Evolutionary conservation across 2,888 invertebrate genomes (phyloP).

Genomic region (Gibbula magus): DNA sequence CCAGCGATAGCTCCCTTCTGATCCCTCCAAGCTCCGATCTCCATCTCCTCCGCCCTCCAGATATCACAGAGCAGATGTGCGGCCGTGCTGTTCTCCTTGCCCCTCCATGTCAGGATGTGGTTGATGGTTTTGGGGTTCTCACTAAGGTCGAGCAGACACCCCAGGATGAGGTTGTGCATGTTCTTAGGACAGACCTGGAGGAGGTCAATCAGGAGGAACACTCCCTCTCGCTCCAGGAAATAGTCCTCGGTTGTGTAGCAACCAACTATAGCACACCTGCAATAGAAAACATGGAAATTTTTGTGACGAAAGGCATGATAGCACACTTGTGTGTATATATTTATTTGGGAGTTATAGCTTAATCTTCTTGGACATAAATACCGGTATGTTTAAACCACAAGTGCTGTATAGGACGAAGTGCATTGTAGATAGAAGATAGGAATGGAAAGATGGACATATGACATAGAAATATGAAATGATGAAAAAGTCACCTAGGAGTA

Average conservation of each 20-base stretch:
- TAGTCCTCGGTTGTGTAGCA: slow-evolving; percentile 74
- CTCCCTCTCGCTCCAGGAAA: slow-evolving; percentile 74
- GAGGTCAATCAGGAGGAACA: slow-evolving; percentile 73
- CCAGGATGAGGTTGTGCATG: slow-evolving; percentile 73
- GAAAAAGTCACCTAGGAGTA: too few species aligned
- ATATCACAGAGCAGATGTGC: slow-evolving; percentile 74
- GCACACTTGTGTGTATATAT: neutral
- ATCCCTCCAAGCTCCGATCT: slow-evolving; percentile 70
- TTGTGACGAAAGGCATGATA: neutral
- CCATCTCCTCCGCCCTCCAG: slow-evolving; percentile 73
- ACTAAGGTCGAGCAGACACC: slow-evolving; percentile 73
- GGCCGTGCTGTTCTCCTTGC: slow-evolving; percentile 66
- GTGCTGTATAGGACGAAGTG: too few species aligned
- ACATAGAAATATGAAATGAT: too few species aligned
- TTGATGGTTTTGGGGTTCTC: slow-evolving; percentile 74
- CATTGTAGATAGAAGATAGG: too few species aligned
- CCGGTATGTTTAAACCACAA: too few species aligned
- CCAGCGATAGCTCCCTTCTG: slow-evolving; percentile 67
- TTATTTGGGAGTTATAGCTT: neutral
- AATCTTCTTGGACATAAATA: too few species aligned
- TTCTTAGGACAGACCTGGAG: slow-evolving; percentile 72
- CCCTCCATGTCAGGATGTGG: slow-evolving; percentile 74
- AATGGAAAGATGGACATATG: too few species aligned
- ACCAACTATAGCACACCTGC: slow-evolving; percentile 73
- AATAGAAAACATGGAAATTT: neutral